Conservation (phyloP, 2,113 vertebrate genomes). For the Passer domesticus region DNA sequence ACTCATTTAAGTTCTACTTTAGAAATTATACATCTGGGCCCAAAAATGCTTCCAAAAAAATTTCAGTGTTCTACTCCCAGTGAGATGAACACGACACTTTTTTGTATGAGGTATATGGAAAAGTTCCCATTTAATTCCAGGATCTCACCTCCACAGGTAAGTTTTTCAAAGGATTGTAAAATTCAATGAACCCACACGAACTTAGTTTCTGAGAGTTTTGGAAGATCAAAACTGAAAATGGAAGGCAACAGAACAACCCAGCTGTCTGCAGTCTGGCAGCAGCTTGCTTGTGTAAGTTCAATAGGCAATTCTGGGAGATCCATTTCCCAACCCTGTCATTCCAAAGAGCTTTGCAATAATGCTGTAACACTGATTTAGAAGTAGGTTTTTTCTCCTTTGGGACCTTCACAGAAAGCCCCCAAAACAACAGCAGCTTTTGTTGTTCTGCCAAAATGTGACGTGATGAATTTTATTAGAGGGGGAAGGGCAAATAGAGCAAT, state of each 20-base stretch:
- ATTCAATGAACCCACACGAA: background rate
- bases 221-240: background rate
- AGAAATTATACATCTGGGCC: background rate
- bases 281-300: background rate
- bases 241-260: background rate
- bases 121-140: background rate
- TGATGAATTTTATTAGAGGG: background rate
- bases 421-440: conserved; percentile 25
- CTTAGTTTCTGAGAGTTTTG: background rate
- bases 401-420: background rate
- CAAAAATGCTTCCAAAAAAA: background rate
- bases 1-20: background rate
- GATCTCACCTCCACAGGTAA: background rate
- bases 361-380: background rate
- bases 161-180: background rate
- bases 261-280: background rate
- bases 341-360: conserved; percentile 24
- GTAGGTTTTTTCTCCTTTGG: background rate
- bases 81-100: background rate
- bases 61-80: background rate
- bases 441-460: conserved; percentile 27
- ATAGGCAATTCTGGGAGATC: background rate
- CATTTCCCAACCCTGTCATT: conserved; percentile 6
- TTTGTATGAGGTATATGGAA: background rate
- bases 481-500: conserved; percentile 6